phyloP scores from a whole-genome alignment of 2,888 invertebrate species.

The Psylliodes chrysocephalus region DNA sequence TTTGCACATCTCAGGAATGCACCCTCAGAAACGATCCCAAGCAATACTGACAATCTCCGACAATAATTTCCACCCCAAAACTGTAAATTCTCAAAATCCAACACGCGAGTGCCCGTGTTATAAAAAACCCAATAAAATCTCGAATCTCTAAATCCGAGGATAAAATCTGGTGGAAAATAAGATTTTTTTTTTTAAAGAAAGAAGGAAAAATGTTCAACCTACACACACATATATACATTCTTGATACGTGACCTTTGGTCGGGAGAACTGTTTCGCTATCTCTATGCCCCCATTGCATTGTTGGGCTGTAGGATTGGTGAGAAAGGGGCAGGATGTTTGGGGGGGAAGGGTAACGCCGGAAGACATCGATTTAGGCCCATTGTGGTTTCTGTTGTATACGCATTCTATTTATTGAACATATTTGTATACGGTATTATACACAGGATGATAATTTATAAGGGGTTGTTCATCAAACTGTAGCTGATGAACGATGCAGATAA shows the following conservation, averaged over 20 bases:
- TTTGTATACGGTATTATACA: too few species aligned
- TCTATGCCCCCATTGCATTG: background rate
- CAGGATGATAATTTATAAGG: too few species aligned
- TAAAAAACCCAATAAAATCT: constrained; percentile 28
- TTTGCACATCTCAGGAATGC: too few species aligned
- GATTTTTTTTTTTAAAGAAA: constrained; percentile 10
- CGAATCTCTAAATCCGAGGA: constrained; percentile 18
- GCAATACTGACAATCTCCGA: background rate
- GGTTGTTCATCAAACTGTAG: too few species aligned
- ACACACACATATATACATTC: constrained; percentile 24
- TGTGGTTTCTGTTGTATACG: background rate
- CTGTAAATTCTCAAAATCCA: constrained; percentile 4
- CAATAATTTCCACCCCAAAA: background rate
- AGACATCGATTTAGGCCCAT: constrained; percentile 1
- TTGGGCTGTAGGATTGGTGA: background rate
- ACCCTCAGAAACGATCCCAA: background rate
- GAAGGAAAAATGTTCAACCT: constrained; percentile 3
- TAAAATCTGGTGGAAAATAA: constrained; percentile 18
- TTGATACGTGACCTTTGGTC: constrained; percentile 19
- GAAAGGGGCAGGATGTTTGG: background rate
- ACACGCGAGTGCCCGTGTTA: constrained; percentile 9
- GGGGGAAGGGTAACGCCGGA: background rate
- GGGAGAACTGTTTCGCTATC: constrained; percentile 1
- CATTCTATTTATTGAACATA: too few species aligned
- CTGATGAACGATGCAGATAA: too few species aligned